A percentile compares a stretch with the other conserved stretches of the same genome.
phyloP scores from a whole-genome alignment of 2,113 vertebrate species.

The Serilophus lunatus region DNA sequence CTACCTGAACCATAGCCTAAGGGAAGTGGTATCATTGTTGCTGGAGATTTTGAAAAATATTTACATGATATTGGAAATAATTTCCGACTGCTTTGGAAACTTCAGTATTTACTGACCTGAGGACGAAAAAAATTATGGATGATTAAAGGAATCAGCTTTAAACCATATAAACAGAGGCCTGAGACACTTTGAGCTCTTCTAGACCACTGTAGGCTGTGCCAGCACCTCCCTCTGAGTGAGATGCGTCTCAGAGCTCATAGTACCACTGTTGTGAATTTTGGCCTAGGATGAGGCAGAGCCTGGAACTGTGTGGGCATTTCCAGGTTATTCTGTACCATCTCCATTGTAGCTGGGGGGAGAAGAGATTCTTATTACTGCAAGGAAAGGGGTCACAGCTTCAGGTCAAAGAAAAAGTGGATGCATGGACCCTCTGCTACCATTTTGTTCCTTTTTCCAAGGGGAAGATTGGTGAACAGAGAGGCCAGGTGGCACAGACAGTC shows the following conservation, averaged over 20 bases:
- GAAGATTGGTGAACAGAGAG: not conserved
- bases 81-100: not conserved
- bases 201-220: not conserved
- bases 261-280: not conserved
- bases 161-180: not conserved
- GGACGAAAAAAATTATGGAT: not conserved
- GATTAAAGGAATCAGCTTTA: not conserved
- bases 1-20: not conserved
- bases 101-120: not conserved
- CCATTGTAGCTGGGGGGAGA: fast-evolving
- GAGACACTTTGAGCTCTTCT: not conserved
- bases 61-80: not conserved
- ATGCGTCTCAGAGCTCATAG: not conserved
- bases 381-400: fast-evolving
- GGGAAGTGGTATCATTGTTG: not conserved
- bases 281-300: not conserved
- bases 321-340: fast-evolving
- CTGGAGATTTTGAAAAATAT: not conserved
- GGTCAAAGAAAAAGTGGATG: not conserved
- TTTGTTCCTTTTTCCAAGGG: not conserved
- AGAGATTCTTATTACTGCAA: not conserved
- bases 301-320: fast-evolving
- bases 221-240: not conserved
- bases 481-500: not conserved
- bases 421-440: fast-evolving